Base-by-base conservation (phyloP, 2,888 invertebrate genomes). In the Artemia sinica region DNA sequence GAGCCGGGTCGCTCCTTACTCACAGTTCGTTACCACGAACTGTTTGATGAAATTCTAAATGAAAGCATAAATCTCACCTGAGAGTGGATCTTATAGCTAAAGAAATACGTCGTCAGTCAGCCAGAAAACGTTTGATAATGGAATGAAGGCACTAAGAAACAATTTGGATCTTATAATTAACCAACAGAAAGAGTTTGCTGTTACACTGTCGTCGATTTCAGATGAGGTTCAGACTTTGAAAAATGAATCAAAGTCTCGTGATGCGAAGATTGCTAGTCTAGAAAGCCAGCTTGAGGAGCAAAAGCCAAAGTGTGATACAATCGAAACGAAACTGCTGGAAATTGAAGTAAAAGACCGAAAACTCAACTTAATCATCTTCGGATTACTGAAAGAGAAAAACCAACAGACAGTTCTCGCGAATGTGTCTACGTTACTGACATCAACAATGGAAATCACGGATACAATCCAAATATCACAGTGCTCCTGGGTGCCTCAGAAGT, bases 341-440 rank as follows among this genome's bases (percentile, higher is more conserved):
- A 28, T 28, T 4, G 28, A 28, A 28, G 1, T 28, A 1, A 28
- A 28, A 28, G 28, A 28, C 28, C 28, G 4, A 28, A 28, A n/a
- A 4, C 52, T 52, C 52, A 52, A 52, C 52, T 52, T 52, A 52
- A 52, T 52, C 52, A 52, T 52, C 52, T n/a, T 4, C 1, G 1
- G 52, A 14, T 52, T 52, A n/a, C 13, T 4, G 3, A 14, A 28
- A 28, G 28, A 28, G 4, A 28, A 52, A 4, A 2, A 52, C 2
- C 52, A 52, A 4, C 52, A 52, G 52, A 52, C 52, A 52, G 14
- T 52, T 52, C 52, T 52, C 52, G 52, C 52, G 52, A 52, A n/a
- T 52, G 52, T 52, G 1, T 13, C 52, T 3, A 52, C 28, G 1
- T 28, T 28, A 28, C 4, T 28, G 1, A 2, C 28, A 28, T 28